Evolutionary conservation across 2,113 vertebrate genomes (phyloP).

Genomic region (Bolborhynchus lineola): DNA sequence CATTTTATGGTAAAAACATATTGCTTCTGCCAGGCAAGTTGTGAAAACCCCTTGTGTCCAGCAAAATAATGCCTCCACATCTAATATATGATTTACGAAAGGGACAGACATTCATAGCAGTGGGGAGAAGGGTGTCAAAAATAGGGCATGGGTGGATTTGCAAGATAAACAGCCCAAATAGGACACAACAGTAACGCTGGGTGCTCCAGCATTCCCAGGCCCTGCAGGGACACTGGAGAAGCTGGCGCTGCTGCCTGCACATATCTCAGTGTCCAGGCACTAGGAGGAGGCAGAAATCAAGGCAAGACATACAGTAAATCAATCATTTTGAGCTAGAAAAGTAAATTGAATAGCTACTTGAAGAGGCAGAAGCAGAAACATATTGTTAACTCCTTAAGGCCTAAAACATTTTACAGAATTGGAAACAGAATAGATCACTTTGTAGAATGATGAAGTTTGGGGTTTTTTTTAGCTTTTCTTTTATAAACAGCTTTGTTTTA

Average conservation of each 20-base stretch:
- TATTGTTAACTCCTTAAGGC: background rate
- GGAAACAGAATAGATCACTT: background rate
- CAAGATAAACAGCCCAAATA: background rate
- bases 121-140: background rate
- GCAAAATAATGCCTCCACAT: background rate
- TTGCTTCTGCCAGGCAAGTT: background rate
- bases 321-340: background rate
- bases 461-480: background rate
- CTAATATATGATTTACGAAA: background rate
- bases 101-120: background rate
- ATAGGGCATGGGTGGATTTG: background rate
- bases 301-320: background rate
- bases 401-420: background rate
- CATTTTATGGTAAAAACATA: background rate
- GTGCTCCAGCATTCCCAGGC: background rate
- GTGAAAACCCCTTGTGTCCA: background rate
- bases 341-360: background rate
- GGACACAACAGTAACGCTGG: background rate
- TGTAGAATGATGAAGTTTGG: background rate
- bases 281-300: background rate
- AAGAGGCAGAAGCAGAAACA: background rate
- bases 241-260: background rate
- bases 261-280: background rate
- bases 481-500: background rate
- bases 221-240: background rate